Percentiles rank a stretch among this genome's conserved stretches.
Evolutionary conservation across 2,888 invertebrate genomes (phyloP).

Genomic region (Dermolepida albohirtum): DNA sequence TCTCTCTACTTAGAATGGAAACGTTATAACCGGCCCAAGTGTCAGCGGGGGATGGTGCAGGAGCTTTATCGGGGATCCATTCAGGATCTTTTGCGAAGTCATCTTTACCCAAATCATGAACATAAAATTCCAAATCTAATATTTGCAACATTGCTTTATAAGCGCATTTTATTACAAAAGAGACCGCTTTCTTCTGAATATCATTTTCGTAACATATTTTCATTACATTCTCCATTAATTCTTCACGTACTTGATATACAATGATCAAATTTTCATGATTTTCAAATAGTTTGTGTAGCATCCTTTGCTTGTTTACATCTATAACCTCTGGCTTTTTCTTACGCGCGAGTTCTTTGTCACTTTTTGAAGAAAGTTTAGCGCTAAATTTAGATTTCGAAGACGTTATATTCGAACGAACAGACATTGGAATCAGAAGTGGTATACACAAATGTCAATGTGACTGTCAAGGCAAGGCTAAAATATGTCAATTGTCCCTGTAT

Average conservation of each 20-base stretch:
- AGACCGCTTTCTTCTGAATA: slow-evolving; percentile 36
- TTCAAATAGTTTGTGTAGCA: no score
- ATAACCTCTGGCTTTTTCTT: no score
- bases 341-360: no score
- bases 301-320: no score
- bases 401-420: no score
- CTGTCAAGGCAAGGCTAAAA: no score
- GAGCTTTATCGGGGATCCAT: slow-evolving; percentile 42
- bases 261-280: no score
- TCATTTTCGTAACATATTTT: slow-evolving; percentile 40
- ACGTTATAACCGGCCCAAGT: slow-evolving; percentile 46
- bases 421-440: no score
- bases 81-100: slow-evolving; percentile 34
- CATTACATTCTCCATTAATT: slow-evolving; percentile 38
- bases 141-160: slow-evolving; percentile 42
- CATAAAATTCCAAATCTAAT: slow-evolving; percentile 42
- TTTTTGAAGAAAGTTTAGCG: no score
- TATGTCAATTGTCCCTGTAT: no score
- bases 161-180: slow-evolving; percentile 42
- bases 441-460: no score
- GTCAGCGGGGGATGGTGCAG: slow-evolving; percentile 43
- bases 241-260: slow-evolving; percentile 28
- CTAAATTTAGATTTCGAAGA: no score
- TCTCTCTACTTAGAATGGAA: slow-evolving; percentile 16
- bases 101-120: slow-evolving; percentile 40